These are phyloP conservation scores for Engystomops pustulosus DNA, from an alignment of 2,113 vertebrate genomes.

Conservation along the genomic window DNA sequence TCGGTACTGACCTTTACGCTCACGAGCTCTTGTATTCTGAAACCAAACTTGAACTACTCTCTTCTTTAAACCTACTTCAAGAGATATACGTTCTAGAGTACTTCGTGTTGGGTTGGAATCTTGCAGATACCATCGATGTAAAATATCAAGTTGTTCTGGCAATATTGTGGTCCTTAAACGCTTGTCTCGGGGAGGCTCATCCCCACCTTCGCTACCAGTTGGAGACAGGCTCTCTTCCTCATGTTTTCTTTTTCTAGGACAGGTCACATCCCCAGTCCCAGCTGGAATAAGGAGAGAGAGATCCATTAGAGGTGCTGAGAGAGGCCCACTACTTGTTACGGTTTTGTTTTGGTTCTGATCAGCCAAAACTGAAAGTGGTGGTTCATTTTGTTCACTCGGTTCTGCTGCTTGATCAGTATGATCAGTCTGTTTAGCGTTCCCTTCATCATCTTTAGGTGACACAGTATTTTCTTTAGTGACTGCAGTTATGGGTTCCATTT, in stretches of 20 bases:
- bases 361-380: not conserved
- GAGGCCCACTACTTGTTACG: not conserved
- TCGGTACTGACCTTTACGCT: conserved; percentile 88
- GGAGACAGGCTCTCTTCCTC: conserved; percentile 70
- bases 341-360: conserved; percentile 36
- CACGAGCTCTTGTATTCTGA: conserved; percentile 90
- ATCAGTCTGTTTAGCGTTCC: not conserved
- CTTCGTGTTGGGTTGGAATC: conserved; percentile 90
- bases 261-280: conserved; percentile 56
- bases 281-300: conserved; percentile 65
- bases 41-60: conserved; percentile 95
- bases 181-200: conserved; percentile 71
- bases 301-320: conserved; percentile 58
- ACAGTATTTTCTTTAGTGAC: not conserved
- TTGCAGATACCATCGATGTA: conserved; percentile 91
- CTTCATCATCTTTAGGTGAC: conserved; percentile 12
- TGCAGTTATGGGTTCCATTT: conserved; percentile 29
- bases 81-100: conserved; percentile 89
- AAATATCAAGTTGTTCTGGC: conserved; percentile 88
- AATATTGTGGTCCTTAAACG: conserved; percentile 89
- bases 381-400: conserved; percentile 2
- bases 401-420: conserved; percentile 18
- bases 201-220: conserved; percentile 65
- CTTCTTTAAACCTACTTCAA: conserved; percentile 90
- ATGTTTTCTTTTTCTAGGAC: conserved; percentile 69